Conservation (phyloP, 2,888 invertebrate genomes). For the Drepana falcataria region DNA sequence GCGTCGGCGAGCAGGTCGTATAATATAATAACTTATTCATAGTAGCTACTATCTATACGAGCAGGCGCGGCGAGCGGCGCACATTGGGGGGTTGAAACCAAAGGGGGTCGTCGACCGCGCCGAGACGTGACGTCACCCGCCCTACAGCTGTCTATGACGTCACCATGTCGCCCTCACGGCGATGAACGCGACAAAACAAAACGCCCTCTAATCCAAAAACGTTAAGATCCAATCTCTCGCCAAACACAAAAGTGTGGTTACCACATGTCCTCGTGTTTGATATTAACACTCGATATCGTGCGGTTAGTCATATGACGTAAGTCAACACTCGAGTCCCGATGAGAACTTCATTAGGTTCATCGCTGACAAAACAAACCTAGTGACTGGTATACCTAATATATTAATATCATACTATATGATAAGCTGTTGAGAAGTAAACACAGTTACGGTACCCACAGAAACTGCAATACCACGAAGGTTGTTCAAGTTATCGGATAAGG, state of each 20-base stretch:
- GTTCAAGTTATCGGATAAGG: too few species aligned
- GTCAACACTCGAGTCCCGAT: constrained; percentile 42
- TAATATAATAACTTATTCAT: constrained; percentile 67
- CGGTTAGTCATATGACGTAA: constrained; percentile 51
- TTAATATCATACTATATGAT: too few species aligned
- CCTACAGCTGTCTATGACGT: constrained; percentile 76
- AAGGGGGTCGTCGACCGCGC: constrained; percentile 59
- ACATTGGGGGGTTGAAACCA: constrained; percentile 48
- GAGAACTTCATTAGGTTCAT: constrained; percentile 34
- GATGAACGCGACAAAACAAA: constrained; percentile 45
- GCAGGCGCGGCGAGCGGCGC: constrained; percentile 42
- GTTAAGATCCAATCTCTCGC: constrained; percentile 55
- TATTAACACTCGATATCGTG: constrained; percentile 56
- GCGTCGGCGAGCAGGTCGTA: constrained; percentile 38
- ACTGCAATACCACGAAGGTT: too few species aligned
- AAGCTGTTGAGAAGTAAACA: too few species aligned
- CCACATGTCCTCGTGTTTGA: constrained; percentile 56
- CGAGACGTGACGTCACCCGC: constrained; percentile 71
- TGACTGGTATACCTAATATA: background rate
- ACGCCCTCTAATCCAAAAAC: constrained; percentile 43
- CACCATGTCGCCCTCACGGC: constrained; percentile 47
- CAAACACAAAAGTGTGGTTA: constrained; percentile 41
- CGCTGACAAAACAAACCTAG: constrained; percentile 21
- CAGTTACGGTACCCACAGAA: too few species aligned
- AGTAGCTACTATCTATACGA: constrained; percentile 24